Evolutionary conservation across 1,140 invertebrate species (phyloP), one percentile per base, ranked within the genome.

Genomic region (Drosophila willistoni): DNA sequence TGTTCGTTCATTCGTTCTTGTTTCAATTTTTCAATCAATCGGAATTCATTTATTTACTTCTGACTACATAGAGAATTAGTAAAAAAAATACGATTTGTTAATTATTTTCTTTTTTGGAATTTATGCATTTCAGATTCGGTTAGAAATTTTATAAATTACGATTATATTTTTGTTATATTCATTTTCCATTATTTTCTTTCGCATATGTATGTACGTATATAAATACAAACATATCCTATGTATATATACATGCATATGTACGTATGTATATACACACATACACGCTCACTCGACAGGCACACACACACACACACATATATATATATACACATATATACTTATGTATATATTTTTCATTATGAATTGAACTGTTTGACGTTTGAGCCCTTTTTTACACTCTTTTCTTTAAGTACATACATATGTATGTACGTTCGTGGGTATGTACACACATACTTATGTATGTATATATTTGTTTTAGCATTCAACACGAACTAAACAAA

Each of bases 11-110:
- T 44, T 64, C 36, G 22, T 33, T 64, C 42, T 64, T 51, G 42
- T 33, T n/a, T 59, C 44, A 51, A 64, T 54, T 44, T 64, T 29
- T 51, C 44, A 51, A 51, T 51, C 44, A 51, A 51, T 51, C 44
- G 44, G 44, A 64, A 42, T 64, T 64, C 62, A 51, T 64, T 47
- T 64, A 47, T 64, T 64, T 29, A 64, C 62, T 42, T 44, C 17
- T 19, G 17, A 14, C 62, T 47, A 36, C 10, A 47, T 61, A 25
- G 4, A 10, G 19, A 19, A 65, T 59, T 65, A 14, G 34, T 7
- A 25, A 25, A 29, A 29, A n/a, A 59, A 42, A 25, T 12, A 2
- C 10, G 36, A 39, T 10, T 39, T 39, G 12, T 39, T 39, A 13
- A 13, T 62, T 62, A 17, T 17, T 55, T 55, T 39, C 12, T 59